Conservation (phyloP, 2,888 invertebrate species). For the Ormyrus pomaceus region DNA sequence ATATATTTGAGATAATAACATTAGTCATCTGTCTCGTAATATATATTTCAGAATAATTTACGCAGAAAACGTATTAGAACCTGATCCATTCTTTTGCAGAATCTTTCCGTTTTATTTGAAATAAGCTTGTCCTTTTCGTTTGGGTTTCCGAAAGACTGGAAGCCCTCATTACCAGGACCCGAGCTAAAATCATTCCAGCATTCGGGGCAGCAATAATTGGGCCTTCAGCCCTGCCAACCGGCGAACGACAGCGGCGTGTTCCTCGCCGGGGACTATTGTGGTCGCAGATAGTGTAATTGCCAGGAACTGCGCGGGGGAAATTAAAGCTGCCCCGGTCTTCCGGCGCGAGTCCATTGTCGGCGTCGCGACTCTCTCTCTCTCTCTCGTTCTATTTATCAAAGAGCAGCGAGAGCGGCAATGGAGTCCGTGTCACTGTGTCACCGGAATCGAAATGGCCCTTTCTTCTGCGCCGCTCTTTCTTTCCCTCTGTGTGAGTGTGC, state of each 20-base stretch:
- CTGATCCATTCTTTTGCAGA: no score
- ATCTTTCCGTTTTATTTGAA: no score
- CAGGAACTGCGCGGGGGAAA: slow-evolving; percentile 73
- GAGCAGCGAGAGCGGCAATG: slow-evolving; percentile 60
- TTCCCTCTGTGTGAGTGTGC: no score
- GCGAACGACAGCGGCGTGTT: not conserved
- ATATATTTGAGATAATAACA: no score
- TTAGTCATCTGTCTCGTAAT: no score
- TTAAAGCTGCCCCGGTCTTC: slow-evolving; percentile 74
- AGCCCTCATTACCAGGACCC: no score
- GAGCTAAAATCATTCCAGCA: no score
- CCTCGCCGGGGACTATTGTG: slow-evolving; percentile 65
- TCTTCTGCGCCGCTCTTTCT: not conserved
- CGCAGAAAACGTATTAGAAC: no score
- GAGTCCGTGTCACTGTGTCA: slow-evolving; percentile 73
- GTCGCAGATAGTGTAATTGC: slow-evolving; percentile 72
- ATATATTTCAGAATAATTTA: no score
- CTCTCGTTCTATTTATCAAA: slow-evolving; percentile 34
- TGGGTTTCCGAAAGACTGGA: no score
- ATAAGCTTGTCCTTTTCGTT: no score
- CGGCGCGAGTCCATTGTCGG: slow-evolving; percentile 66
- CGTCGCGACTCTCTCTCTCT: not conserved
- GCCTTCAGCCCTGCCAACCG: not conserved
- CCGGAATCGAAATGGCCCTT: slow-evolving; percentile 64
- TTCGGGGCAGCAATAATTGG: not conserved